These are phyloP conservation scores for Limenitis camilla DNA, from an alignment of 2,888 invertebrate species.

Conservation along the genomic window DNA sequence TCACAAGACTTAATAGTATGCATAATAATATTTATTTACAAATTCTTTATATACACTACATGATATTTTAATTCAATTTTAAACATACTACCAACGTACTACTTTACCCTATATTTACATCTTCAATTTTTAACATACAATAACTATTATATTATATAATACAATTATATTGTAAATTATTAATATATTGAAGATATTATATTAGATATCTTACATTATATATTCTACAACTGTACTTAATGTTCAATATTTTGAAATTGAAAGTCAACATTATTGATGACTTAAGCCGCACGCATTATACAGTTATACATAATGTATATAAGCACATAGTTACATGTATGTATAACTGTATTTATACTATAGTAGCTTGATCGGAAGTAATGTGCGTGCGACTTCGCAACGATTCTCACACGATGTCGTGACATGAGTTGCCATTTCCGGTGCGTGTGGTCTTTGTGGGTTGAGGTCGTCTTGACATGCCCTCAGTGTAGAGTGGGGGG, in stretches of 20 bases:
- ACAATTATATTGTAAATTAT: too few species aligned
- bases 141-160: too few species aligned
- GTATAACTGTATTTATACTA: constrained; percentile 37
- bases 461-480: constrained; percentile 64
- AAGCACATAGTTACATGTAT: not conserved
- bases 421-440: constrained; percentile 79
- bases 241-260: too few species aligned
- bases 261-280: too few species aligned
- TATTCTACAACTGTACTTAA: not conserved
- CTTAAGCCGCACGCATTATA: constrained; percentile 17
- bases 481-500: constrained; percentile 64
- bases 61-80: not conserved
- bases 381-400: constrained; percentile 49
- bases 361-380: constrained; percentile 47
- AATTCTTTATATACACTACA: not conserved
- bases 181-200: too few species aligned
- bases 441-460: constrained; percentile 81
- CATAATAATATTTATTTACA: constrained; percentile 4
- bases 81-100: not conserved
- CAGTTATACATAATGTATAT: not conserved
- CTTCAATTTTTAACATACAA: not conserved
- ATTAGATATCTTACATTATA: not conserved
- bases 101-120: constrained; percentile 12
- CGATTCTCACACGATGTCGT: constrained; percentile 70
- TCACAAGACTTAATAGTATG: constrained; percentile 14